A percentile compares a stretch with the other conserved stretches of the same genome.
Conservation (phyloP, 92 coral and sea anemone genomes). For the Anthopleura xanthogrammica region DNA sequence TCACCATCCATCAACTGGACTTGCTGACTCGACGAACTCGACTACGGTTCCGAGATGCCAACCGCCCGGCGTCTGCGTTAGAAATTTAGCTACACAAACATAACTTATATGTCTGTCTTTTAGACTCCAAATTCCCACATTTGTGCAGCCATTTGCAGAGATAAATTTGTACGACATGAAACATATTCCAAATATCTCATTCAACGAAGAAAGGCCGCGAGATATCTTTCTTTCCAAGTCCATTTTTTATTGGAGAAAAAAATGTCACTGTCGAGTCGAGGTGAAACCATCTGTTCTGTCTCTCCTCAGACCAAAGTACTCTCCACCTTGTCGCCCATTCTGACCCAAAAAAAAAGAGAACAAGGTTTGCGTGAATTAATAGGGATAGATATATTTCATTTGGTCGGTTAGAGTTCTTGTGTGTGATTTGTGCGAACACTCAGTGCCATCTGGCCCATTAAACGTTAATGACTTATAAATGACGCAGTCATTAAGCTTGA, state of each 20-base stretch:
- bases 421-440: constrained; percentile 11
- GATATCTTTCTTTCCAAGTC: too few relatives aligned
- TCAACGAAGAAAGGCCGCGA: too few relatives aligned
- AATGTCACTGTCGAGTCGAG: neutral
- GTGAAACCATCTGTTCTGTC: neutral
- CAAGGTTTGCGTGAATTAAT: neutral
- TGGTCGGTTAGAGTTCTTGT: neutral
- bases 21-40: neutral
- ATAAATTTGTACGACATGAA: too few relatives aligned
- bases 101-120: too few relatives aligned
- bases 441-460: constrained; percentile 14
- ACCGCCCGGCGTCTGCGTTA: neutral
- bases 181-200: too few relatives aligned
- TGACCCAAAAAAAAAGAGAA: neutral
- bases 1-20: neutral
- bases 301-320: neutral
- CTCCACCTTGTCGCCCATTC: neutral
- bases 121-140: too few relatives aligned
- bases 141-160: too few relatives aligned
- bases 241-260: too few relatives aligned
- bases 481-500: constrained; percentile 8
- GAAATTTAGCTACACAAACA: neutral
- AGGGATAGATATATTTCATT: neutral
- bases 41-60: neutral
- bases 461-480: constrained; percentile 19